Evolutionary conservation across 1,140 invertebrate species (phyloP).

Genomic region (Delia radicum): DNA sequence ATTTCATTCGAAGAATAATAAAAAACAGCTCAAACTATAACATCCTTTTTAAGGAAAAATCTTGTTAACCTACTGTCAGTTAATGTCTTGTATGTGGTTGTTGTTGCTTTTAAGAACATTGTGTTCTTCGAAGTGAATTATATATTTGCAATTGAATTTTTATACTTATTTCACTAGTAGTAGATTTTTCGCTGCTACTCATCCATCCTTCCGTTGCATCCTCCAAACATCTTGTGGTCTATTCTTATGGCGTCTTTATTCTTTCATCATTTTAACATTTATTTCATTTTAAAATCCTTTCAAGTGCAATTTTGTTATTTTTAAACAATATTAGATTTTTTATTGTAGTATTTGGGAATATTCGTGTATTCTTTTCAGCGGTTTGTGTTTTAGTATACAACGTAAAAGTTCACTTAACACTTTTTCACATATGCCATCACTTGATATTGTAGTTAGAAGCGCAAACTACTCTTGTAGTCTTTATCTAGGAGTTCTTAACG

Average conservation of each 20-base stretch:
- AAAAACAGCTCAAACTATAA: background rate
- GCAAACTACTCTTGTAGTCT: background rate
- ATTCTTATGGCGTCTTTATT: background rate
- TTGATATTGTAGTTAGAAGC: background rate
- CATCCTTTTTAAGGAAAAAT: background rate
- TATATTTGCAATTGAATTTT: slow-evolving; percentile 30
- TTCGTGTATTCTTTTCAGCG: background rate
- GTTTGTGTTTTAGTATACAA: background rate
- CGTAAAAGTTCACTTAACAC: slow-evolving; percentile 1
- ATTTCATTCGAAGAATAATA: no score
- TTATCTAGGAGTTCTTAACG: background rate
- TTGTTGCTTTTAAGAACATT: slow-evolving; percentile 19
- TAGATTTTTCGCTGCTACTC: background rate
- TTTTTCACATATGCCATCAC: background rate
- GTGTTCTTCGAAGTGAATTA: slow-evolving; percentile 25
- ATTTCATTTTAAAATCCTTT: slow-evolving; percentile 22
- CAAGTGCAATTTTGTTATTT: slow-evolving; percentile 19
- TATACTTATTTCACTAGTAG: no score
- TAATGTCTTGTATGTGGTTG: slow-evolving; percentile 16
- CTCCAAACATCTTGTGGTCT: no score
- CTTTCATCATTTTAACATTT: slow-evolving; percentile 22
- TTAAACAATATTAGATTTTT: slow-evolving; percentile 2
- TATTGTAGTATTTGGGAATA: background rate
- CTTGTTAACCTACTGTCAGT: slow-evolving; percentile 17
- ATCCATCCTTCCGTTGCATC: background rate